phyloP scores from a whole-genome alignment of 2,113 vertebrate genomes.

The Larimichthys polyactis region DNA sequence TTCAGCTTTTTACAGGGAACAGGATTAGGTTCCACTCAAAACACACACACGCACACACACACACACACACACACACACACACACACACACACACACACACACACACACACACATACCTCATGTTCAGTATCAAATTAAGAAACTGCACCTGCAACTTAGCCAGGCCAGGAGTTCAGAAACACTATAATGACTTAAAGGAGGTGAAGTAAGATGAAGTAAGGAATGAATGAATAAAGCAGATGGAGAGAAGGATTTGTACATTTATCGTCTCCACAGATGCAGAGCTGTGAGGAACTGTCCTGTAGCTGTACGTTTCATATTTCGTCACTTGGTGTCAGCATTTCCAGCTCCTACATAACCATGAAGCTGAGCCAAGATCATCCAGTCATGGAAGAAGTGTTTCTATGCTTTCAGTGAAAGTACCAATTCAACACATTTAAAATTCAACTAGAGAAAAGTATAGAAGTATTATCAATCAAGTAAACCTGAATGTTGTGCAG shows the following conservation, averaged over 20 bases:
- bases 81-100: background rate
- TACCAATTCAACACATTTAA: background rate
- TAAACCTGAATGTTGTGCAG: background rate
- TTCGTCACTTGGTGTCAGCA: conserved; percentile 57
- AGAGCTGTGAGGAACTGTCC: no score
- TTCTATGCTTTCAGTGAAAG: background rate
- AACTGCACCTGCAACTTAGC: background rate
- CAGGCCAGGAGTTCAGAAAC: background rate
- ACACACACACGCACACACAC: background rate
- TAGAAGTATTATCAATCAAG: background rate
- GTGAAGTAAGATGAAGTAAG: background rate
- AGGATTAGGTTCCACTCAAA: conserved; percentile 8
- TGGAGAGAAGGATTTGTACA: background rate
- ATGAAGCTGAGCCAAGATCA: background rate
- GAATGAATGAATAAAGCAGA: no score
- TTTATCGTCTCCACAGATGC: background rate
- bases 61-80: background rate
- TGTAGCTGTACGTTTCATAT: conserved; percentile 22
- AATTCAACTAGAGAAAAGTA: background rate
- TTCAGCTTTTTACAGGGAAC: background rate
- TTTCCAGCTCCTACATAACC: conserved; percentile 7
- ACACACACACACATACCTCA: background rate
- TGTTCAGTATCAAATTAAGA: conserved; percentile 5
- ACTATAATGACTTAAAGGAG: background rate
- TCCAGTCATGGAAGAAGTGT: background rate